Conservation (phyloP, 2,888 invertebrate species). For the Boloria selene region DNA sequence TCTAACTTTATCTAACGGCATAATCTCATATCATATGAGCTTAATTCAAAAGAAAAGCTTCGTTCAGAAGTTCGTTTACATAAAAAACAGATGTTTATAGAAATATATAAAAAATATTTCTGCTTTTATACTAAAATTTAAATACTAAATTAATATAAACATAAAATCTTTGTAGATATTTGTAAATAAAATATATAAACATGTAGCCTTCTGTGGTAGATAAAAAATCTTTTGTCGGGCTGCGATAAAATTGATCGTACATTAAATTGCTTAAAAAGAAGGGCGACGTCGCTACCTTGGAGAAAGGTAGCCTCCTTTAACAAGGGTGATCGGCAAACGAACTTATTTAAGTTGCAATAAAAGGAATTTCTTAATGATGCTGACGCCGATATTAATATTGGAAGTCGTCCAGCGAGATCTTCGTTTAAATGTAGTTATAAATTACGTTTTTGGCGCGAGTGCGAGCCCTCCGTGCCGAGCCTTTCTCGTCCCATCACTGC, state of each 20-base stretch:
- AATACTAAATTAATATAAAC: no score
- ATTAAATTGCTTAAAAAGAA: conserved; percentile 63
- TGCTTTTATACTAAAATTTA: no score
- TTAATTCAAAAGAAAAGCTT: no score
- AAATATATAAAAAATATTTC: no score
- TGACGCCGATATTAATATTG: conserved; percentile 78
- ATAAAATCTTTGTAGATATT: no score
- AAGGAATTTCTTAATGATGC: conserved; percentile 81
- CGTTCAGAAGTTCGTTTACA: no score
- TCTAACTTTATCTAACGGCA: no score
- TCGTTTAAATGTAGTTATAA: conserved; percentile 76
- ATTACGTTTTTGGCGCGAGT: conserved; percentile 68
- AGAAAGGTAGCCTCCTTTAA: conserved; percentile 77
- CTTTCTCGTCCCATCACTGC: conserved; percentile 45
- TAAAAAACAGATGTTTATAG: no score
- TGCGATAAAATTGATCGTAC: conserved; percentile 35
- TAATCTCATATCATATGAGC: no score
- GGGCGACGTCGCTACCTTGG: conserved; percentile 74
- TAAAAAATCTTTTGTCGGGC: conserved; percentile 29
- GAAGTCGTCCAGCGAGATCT: conserved; percentile 62
- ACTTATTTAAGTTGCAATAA: conserved; percentile 80
- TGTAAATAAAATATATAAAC: no score
- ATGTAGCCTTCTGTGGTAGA: not conserved
- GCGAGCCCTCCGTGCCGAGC: conserved; percentile 43
- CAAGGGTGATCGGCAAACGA: conserved; percentile 69